Percentiles rank a stretch among this genome's conserved stretches.
These are phyloP conservation scores for Cyprinodon brontotheroides DNA, from an alignment of 2,113 vertebrate genomes.

Conservation along the genomic window DNA sequence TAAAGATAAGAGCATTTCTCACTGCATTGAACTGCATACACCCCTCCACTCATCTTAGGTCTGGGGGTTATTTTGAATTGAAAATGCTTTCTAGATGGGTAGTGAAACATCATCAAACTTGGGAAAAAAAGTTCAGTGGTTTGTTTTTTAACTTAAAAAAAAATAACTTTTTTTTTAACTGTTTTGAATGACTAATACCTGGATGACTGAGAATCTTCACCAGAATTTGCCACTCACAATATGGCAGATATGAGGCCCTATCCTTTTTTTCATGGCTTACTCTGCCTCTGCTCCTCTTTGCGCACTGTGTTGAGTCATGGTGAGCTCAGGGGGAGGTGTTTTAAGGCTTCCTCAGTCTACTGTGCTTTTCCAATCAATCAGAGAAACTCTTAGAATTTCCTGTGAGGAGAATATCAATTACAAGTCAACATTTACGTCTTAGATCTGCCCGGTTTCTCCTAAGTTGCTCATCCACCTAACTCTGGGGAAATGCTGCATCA, in stretches of 20 bases:
- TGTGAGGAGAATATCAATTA: conserved; percentile 71
- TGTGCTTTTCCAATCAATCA: background rate
- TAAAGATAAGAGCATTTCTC: too few relatives aligned
- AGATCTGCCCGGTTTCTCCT: conserved; percentile 78
- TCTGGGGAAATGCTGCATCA: conserved; percentile 80
- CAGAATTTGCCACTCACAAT: background rate
- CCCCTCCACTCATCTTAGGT: too few relatives aligned
- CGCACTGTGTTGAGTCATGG: background rate
- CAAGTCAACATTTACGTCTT: conserved; percentile 51
- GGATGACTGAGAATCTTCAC: too few relatives aligned
- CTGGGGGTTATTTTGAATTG: too few relatives aligned
- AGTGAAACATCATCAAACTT: too few relatives aligned
- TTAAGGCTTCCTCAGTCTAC: background rate
- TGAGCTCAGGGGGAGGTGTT: conserved; percentile 3
- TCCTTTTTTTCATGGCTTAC: background rate
- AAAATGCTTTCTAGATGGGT: too few relatives aligned
- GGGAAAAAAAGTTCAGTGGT: too few relatives aligned
- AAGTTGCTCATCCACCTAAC: conserved; percentile 79
- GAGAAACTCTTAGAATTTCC: conserved; percentile 71
- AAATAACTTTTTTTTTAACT: too few relatives aligned
- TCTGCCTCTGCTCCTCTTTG: background rate
- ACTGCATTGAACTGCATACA: too few relatives aligned
- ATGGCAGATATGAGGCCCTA: background rate
- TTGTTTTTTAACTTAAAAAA: too few relatives aligned
- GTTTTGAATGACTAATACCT: too few relatives aligned